Conservation (phyloP, 2,797 vertebrate species). For the Sebastes taczanowskii region DNA sequence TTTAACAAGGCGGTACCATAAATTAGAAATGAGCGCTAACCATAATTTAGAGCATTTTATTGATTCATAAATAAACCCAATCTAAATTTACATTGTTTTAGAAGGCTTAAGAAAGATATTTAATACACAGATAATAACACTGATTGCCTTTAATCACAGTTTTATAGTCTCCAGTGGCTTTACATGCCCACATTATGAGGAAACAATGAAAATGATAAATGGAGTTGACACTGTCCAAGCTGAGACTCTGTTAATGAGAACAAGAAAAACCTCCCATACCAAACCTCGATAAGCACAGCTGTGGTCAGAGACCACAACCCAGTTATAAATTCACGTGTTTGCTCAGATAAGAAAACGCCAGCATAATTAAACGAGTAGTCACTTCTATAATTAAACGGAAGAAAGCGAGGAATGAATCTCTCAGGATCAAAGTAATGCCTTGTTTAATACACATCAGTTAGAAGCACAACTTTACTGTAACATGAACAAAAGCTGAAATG, state of each 20-base stretch:
- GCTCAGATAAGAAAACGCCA: neutral
- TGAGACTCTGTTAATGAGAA: neutral
- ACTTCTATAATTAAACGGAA: slow-evolving; percentile 26
- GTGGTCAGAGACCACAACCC: neutral
- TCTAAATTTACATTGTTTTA: neutral
- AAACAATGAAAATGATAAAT: slow-evolving; percentile 5
- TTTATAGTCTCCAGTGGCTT: neutral
- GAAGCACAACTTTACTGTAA: neutral
- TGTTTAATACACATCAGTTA: neutral
- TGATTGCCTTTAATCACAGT: neutral
- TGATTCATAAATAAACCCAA: neutral
- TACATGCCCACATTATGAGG: neutral
- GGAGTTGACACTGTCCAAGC: neutral
- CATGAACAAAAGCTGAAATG: neutral
- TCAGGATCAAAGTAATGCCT: slow-evolving; percentile 1
- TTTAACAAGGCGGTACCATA: neutral
- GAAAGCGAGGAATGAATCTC: slow-evolving; percentile 3
- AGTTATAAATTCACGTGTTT: neutral
- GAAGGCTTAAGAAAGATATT: neutral
- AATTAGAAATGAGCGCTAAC: neutral
- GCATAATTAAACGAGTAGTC: slow-evolving; percentile 16
- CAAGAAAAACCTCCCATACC: neutral
- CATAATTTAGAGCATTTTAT: neutral
- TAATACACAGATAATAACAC: neutral
- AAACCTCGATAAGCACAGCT: neutral